Evolutionary conservation across 2,113 vertebrate species (phyloP).

Genomic region (Ranitomeya variabilis): DNA sequence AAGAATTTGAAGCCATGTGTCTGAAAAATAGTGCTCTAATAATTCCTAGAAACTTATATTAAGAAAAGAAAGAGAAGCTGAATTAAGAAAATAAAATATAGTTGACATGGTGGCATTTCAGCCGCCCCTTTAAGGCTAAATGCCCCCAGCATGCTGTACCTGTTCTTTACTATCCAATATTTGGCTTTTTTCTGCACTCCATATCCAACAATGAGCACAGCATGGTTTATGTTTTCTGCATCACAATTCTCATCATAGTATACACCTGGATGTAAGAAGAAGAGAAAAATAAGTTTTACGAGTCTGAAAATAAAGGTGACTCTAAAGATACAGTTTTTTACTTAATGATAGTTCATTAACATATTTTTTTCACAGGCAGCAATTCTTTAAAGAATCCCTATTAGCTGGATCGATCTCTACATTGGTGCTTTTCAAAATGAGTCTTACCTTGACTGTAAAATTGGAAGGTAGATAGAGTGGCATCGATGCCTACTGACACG

Average conservation of each 20-base stretch:
- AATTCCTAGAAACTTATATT: no score
- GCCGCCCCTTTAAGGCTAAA: not conserved
- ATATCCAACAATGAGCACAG: conserved; percentile 88
- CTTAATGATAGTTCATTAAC: not conserved
- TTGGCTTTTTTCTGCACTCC: conserved; percentile 82
- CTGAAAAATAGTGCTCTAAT: no score
- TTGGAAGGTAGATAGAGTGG: conserved; percentile 83
- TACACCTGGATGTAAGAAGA: conserved; percentile 73
- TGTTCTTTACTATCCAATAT: conserved; percentile 97
- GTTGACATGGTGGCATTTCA: no score
- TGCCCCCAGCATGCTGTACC: conserved; percentile 69
- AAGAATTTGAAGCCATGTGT: no score
- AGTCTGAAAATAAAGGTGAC: not conserved
- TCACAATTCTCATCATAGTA: conserved; percentile 88
- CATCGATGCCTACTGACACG: conserved; percentile 88
- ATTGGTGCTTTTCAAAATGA: not conserved
- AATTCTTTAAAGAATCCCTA: not conserved
- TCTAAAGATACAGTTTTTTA: not conserved
- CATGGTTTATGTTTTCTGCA: conserved; percentile 84
- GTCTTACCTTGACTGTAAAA: conserved; percentile 86
- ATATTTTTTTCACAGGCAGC: not conserved
- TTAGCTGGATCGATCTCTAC: not conserved
- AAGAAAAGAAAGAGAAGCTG: no score
- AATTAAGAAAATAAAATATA: no score
- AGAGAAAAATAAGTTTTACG: not conserved